Conservation (phyloP, 2,113 vertebrate species). For the Psittacula cyanocephala region DNA sequence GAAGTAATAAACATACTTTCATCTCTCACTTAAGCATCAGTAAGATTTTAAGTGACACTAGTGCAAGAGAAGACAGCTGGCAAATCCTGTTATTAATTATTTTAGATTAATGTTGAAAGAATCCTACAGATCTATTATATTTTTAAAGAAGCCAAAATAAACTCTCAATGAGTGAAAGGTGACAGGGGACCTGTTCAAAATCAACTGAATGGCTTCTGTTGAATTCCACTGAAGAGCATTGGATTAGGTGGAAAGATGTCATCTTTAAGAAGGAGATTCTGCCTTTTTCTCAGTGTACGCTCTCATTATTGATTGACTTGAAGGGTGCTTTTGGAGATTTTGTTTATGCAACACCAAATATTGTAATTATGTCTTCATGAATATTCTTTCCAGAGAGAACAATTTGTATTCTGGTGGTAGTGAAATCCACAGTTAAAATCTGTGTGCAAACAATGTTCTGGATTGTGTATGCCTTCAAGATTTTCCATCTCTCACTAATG, state of each 20-base stretch:
- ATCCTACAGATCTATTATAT: not conserved
- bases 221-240: not conserved
- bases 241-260: not conserved
- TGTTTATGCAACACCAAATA: slow-evolving; percentile 39
- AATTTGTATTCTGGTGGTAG: not conserved
- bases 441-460: slow-evolving; percentile 1
- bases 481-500: not conserved
- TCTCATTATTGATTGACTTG: not conserved
- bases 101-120: not conserved
- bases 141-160: not conserved
- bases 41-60: not conserved
- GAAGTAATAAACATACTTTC: not conserved
- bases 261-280: not conserved
- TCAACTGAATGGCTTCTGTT: not conserved
- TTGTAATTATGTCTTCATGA: slow-evolving; percentile 10
- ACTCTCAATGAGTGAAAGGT: not conserved
- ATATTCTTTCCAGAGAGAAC: slow-evolving; percentile 2
- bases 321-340: slow-evolving; percentile 4
- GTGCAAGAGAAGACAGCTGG: not conserved
- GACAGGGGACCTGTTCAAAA: not conserved
- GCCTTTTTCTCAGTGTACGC: not conserved
- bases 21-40: not conserved
- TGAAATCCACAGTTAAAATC: not conserved
- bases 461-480: not conserved
- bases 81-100: not conserved